A percentile compares a stretch with the other conserved stretches of the same genome.
Conservation (phyloP, 2,797 vertebrate genomes). For the Mormyrus proboscirostris region DNA sequence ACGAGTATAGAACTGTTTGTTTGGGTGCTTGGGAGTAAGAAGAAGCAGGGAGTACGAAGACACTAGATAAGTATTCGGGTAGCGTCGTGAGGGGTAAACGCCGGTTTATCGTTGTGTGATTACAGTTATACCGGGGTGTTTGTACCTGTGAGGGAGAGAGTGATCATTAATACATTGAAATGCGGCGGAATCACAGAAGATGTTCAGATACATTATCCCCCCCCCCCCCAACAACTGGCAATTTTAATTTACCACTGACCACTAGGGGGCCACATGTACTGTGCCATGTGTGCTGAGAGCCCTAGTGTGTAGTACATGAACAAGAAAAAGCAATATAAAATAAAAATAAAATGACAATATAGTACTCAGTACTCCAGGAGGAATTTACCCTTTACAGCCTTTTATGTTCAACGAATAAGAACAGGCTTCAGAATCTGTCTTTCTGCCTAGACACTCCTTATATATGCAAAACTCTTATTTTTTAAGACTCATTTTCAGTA, state of each 20-base stretch:
- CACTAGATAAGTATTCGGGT: neutral
- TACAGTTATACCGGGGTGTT: neutral
- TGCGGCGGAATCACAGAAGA: neutral
- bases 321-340: neutral
- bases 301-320: neutral
- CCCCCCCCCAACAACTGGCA: neutral
- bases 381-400: neutral
- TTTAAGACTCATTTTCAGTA: neutral
- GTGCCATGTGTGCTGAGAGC: neutral
- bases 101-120: neutral
- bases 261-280: neutral
- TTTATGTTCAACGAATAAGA: neutral
- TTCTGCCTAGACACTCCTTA: neutral
- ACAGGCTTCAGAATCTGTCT: neutral
- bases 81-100: neutral
- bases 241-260: neutral
- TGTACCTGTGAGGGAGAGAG: neutral
- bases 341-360: neutral
- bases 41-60: neutral
- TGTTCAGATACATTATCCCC: neutral
- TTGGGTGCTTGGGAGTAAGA: neutral
- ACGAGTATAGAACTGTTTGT: conserved; percentile 8
- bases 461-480: neutral
- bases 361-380: neutral
- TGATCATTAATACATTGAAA: neutral